Conservation (phyloP, 2,113 vertebrate genomes). For the Pterocles burchelli region DNA sequence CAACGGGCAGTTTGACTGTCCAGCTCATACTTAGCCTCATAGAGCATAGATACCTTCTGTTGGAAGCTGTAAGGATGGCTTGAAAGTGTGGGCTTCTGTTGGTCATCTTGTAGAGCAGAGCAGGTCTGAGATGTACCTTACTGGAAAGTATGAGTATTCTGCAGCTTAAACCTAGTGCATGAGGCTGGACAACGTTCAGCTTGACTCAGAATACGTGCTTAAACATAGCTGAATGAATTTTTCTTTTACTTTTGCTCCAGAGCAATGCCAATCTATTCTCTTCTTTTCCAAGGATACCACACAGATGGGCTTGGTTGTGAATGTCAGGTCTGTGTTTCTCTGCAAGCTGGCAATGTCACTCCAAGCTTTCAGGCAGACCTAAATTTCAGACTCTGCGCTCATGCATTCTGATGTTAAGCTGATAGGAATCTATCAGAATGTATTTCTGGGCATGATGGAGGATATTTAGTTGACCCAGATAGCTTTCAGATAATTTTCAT, state of each 20-base stretch:
- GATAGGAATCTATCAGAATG: not conserved
- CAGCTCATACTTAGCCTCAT: not conserved
- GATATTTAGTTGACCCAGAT: not conserved
- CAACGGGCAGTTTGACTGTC: too few relatives aligned
- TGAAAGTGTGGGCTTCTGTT: not conserved
- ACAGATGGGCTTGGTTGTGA: not conserved
- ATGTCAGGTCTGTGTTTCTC: not conserved
- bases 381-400: not conserved
- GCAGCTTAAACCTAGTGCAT: not conserved
- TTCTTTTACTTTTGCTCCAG: not conserved
- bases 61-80: not conserved
- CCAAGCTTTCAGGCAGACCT: not conserved
- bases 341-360: not conserved
- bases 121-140: not conserved
- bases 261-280: not conserved
- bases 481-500: not conserved
- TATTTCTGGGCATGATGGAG: not conserved
- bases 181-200: not conserved
- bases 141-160: not conserved
- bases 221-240: not conserved
- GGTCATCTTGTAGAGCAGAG: not conserved
- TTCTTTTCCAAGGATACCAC: not conserved
- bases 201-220: not conserved
- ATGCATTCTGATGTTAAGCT: not conserved
- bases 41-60: not conserved